Base-by-base conservation (phyloP, 2,888 invertebrate genomes). In the Apodemia zela region DNA sequence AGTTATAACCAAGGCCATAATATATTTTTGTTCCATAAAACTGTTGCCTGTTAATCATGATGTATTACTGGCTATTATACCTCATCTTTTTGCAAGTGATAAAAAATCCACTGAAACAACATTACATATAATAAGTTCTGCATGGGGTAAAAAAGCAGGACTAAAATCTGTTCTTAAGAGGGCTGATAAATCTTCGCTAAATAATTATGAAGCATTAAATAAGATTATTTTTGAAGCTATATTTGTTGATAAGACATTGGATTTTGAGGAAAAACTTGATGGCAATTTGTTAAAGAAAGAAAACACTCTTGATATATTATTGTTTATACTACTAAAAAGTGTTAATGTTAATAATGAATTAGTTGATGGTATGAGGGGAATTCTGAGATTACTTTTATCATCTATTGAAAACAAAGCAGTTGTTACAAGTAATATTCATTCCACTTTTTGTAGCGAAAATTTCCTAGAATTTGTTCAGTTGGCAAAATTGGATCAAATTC, bases 71-170 rank as follows among this genome's bases (percentile, higher is more conserved):
- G 87, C 92, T 0, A 80, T 95, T 25, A 78, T 95, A 35, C 95
- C 95, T 13, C 93, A 93, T 74, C 76, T 96, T 7, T 93, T 95
- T 69, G 94, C 95, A 0, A 73, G 79, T 59, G 83, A 90, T 71
- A 65, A 76, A 66, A 75, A 82, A 61, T 75, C 81, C 18, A 78
- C 80, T 38, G 69, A 78, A 65, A 68, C 83, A 0, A 76, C 90
- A 10, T 81, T 79, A 76, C 71, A 81, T 35, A 84, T 92, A 63
- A 71, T 91, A 33, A 76, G 75, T 60, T 89, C 87, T 0, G 72
- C 82, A 18, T 82, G 93, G 78, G 89, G 86, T 5, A 78, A 76
- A 61, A 86, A 80, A 68, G 81, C 83, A 47, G 81, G 80, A 10
- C 73, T 85, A 13, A 73, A 71, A 3, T 76, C 69, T 18, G 76